Evolutionary conservation across 2,113 vertebrate species (phyloP), one percentile per base, ranked within the genome.

Genomic region (Nipponia nippon): DNA sequence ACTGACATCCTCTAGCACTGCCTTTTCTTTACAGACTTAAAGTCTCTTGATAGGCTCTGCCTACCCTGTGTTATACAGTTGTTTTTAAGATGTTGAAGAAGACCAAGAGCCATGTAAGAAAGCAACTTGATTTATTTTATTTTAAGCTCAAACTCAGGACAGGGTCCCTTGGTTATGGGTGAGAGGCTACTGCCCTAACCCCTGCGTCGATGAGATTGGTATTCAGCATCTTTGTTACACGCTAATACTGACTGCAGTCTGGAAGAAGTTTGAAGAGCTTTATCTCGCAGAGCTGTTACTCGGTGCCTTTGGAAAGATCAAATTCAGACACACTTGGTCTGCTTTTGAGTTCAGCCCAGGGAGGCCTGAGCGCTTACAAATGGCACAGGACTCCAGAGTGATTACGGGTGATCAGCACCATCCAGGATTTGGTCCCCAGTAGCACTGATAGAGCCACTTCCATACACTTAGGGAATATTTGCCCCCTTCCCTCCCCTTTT

Each of bases 171-270:
- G 0, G 3, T 36, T 27, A 11, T 0, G 2, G 47, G 13, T 36
- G 25, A 73, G 58, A 79, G 29, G 47, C n/a, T 49, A 10, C 56
- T 38, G 50, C 56, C 10, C 38, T 59, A 53, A 76, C 50, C 22
- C 17, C 55, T 40, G 36, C 67, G 59, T 11, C 12, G n/a, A 0
- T 49, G 71, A 56, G 56, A 52, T 20, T 4, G 3, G 22, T 13
- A 10, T 34, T 56, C 42, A 40, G 46, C 1, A 1, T 15, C 27
- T 38, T 27, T 47, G 11, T 29, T 6, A 15, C 63, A 22, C 0
- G 2, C 18, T n/a, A 47, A 40, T 3, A 17, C 15, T 2, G 2
- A n/a, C 0, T 1, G 47, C 29, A 59, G 38, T 11, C 53, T 36
- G 34, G 72, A 52, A 55, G 59, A 26, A 42, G 38, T 50, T 34